These are phyloP conservation scores for Caradrina kadenii DNA, from an alignment of 2,888 invertebrate species.

Conservation along the genomic window DNA sequence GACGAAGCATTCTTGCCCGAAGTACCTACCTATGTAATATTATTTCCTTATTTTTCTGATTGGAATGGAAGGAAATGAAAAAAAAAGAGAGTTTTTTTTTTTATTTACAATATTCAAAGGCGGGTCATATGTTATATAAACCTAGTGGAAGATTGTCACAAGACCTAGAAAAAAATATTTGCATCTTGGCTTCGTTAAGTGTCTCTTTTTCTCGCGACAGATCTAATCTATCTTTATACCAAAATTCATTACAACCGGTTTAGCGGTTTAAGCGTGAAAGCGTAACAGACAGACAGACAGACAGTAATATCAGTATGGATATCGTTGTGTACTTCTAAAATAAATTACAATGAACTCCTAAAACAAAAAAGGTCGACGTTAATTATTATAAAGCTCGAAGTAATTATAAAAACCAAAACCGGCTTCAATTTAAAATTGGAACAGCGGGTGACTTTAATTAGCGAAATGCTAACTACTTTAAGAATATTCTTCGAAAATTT, in stretches of 20 bases:
- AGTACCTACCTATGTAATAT: constrained; percentile 12
- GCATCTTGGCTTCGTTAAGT: no score
- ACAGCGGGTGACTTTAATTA: constrained; percentile 48
- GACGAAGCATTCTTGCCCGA: constrained; percentile 13
- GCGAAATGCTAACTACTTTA: constrained; percentile 32
- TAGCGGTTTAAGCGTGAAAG: no score
- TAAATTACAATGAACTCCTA: background rate
- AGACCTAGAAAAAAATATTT: background rate
- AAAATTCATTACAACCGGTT: no score
- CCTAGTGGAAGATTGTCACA: background rate
- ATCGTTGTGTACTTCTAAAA: no score
- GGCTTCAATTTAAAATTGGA: constrained; percentile 32
- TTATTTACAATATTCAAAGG: background rate
- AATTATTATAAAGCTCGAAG: constrained; percentile 30
- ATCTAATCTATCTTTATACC: no score
- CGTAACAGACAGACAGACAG: no score
- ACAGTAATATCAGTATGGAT: no score
- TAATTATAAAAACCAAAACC: constrained; percentile 47
- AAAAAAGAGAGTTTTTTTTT: background rate
- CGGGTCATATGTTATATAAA: background rate
- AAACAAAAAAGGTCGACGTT: background rate
- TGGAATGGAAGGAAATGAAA: background rate
- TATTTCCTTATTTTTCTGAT: constrained; percentile 21
- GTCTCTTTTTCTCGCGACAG: no score
- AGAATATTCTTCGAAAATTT: constrained; percentile 35